Conservation (phyloP, 2,797 vertebrate species). For the Phalanger gymnotis region DNA sequence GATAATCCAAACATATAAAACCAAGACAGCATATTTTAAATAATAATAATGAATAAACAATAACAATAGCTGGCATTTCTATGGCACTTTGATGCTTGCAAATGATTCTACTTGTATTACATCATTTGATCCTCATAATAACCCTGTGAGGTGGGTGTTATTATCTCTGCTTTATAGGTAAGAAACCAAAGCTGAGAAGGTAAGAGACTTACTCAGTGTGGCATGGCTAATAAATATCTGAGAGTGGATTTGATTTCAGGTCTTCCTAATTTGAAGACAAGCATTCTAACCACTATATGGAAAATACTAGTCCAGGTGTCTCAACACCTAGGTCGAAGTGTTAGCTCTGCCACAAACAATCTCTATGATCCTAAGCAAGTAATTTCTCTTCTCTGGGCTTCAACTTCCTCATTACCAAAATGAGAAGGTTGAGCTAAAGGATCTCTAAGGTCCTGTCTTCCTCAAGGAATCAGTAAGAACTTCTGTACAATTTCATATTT, state of each 20-base stretch:
- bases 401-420: not conserved
- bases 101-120: not conserved
- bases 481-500: constrained; percentile 10
- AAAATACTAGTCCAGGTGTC: not conserved
- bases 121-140: not conserved
- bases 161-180: not conserved
- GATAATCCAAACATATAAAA: not conserved
- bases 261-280: too few species aligned
- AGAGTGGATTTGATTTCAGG: too few species aligned
- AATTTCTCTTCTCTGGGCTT: not conserved
- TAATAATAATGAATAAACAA: too few species aligned
- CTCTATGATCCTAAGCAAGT: not conserved
- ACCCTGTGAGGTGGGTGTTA: not conserved
- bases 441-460: not conserved
- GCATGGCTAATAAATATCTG: too few species aligned
- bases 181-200: not conserved
- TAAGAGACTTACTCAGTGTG: too few species aligned
- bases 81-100: not conserved
- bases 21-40: not conserved
- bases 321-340: not conserved
- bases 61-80: not conserved
- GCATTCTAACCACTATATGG: too few species aligned
- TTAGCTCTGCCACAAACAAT: not conserved
- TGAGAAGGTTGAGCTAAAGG: not conserved
- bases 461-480: constrained; percentile 4